Evolutionary conservation across 1,140 invertebrate genomes (phyloP).

Genomic region (Lepidurus packardi): DNA sequence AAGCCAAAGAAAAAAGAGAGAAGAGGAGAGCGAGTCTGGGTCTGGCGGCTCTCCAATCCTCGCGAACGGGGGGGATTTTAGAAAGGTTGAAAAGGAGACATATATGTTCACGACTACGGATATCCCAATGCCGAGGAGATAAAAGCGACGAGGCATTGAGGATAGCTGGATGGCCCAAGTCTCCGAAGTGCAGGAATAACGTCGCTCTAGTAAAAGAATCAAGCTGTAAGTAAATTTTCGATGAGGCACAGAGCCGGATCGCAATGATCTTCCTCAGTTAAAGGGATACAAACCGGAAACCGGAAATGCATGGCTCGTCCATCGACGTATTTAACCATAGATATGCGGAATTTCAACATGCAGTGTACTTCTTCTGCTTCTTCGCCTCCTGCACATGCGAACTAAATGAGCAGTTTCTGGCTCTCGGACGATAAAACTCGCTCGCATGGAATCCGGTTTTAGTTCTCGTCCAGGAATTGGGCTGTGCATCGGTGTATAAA

Average conservation of each 20-base stretch:
- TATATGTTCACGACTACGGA: not conserved
- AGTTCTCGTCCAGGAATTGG: not conserved
- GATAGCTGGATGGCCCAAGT: not conserved
- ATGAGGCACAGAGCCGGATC: not conserved
- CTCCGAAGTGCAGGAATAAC: not conserved
- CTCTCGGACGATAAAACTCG: not conserved
- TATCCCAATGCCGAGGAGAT: not conserved
- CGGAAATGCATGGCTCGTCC: not conserved
- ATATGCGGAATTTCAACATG: not conserved
- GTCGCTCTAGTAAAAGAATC: not conserved
- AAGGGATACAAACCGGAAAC: not conserved
- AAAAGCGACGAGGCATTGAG: not conserved
- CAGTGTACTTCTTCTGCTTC: not conserved
- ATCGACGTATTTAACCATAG: not conserved
- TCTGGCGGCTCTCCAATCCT: not conserved
- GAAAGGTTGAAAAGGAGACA: slow-evolving; percentile 21
- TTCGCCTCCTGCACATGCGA: not conserved
- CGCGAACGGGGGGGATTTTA: not conserved
- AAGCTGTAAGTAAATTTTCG: not conserved
- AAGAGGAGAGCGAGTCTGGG: not conserved
- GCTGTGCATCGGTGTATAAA: not conserved
- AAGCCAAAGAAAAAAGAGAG: not conserved
- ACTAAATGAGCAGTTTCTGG: not conserved
- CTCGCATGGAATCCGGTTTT: not conserved
- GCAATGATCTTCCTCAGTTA: not conserved